A percentile compares a stretch with the other conserved stretches of the same genome.
Conservation (phyloP, 2,113 vertebrate genomes). For the Bothrops jararaca region DNA sequence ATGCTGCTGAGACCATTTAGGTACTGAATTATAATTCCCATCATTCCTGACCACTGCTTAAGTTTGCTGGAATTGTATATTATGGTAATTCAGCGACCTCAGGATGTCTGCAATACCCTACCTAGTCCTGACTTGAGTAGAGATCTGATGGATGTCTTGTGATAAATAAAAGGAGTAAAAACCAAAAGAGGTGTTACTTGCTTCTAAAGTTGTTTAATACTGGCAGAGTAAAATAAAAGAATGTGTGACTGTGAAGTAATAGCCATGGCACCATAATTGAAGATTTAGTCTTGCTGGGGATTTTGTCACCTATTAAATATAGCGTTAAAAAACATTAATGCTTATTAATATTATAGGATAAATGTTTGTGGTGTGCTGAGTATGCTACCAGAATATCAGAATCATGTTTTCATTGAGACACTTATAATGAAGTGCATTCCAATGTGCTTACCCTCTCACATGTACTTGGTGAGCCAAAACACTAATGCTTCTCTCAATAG, state of each 20-base stretch:
- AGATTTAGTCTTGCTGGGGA: not conserved
- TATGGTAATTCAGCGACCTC: not conserved
- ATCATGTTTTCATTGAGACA: not conserved
- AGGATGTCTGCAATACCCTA: not conserved
- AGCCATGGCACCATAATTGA: not conserved
- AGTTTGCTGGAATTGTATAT: not conserved
- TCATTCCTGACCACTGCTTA: not conserved
- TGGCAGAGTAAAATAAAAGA: not conserved
- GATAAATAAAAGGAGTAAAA: not conserved
- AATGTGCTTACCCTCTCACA: not conserved
- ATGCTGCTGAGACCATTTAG: not conserved
- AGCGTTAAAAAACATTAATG: not conserved
- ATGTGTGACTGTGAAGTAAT: not conserved
- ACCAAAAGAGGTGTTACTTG: not conserved
- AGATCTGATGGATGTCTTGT: not conserved
- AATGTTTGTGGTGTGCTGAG: not conserved
- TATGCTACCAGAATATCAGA: not conserved
- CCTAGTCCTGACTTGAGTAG: not conserved
- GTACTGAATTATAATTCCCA: not conserved
- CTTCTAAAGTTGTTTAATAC: not conserved
- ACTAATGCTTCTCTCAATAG: not conserved
- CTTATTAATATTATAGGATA: not conserved
- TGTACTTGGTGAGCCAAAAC: constrained; percentile 3
- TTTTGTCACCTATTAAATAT: not conserved
- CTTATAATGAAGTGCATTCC: not conserved